Evolutionary conservation across 2,888 invertebrate genomes (phyloP).

Genomic region (Plutella xylostella): DNA sequence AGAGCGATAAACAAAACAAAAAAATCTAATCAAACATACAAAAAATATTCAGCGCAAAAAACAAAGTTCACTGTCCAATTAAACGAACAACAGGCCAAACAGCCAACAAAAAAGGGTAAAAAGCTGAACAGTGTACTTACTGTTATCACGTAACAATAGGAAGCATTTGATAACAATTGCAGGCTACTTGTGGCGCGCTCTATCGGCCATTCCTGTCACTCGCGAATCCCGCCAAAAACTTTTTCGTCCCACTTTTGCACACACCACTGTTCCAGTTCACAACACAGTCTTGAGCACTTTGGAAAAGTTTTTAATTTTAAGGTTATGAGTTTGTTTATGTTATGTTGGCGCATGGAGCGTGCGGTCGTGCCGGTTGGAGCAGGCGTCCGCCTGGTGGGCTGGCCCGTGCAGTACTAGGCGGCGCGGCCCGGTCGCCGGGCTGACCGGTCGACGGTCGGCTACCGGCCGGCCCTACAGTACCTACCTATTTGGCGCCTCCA

Average conservation of each 20-base stretch:
- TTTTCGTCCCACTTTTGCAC: too few species aligned
- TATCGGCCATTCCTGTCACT: conserved; percentile 32
- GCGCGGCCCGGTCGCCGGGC: conserved; percentile 18
- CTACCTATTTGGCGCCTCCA: too few species aligned
- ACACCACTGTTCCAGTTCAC: neutral
- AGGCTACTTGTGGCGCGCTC: conserved; percentile 35
- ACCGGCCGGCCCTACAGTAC: conserved; percentile 4
- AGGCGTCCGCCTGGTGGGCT: conserved; percentile 50
- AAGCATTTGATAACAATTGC: conserved; percentile 50
- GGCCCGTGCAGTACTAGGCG: conserved; percentile 55
- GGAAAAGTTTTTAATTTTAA: conserved; percentile 18
- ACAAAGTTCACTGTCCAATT: too few species aligned
- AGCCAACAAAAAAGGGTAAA: too few species aligned
- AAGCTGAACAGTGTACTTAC: conserved; percentile 35
- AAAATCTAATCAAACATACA: too few species aligned
- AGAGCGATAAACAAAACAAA: too few species aligned
- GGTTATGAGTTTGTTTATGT: conserved; percentile 27
- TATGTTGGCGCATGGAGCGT: conserved; percentile 34
- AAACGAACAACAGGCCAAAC: too few species aligned
- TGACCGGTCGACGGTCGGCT: conserved; percentile 20
- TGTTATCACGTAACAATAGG: conserved; percentile 60
- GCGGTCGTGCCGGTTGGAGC: conserved; percentile 19
- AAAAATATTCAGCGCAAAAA: too few species aligned
- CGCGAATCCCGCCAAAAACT: conserved; percentile 43
- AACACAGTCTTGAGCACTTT: neutral